Conservation (phyloP, 2,888 invertebrate species). For the Eilema sororculum region DNA sequence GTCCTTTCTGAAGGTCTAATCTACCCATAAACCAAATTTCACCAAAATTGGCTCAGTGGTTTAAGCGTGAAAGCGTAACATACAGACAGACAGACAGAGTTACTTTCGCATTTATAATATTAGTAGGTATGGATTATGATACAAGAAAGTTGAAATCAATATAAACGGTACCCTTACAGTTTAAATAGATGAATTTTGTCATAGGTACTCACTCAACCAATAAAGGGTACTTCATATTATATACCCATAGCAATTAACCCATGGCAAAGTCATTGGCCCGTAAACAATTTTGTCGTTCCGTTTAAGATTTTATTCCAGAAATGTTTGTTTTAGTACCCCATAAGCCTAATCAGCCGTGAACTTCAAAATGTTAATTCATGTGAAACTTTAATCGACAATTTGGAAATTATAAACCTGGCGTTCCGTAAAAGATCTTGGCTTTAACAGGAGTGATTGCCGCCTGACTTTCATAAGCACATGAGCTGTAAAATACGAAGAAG, state of each 20-base stretch:
- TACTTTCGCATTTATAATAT: too few species aligned
- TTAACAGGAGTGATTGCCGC: too few species aligned
- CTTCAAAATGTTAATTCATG: conserved; percentile 4
- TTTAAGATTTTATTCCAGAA: background rate
- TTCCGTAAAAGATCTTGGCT: too few species aligned
- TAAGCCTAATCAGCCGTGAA: background rate
- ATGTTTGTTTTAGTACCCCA: background rate
- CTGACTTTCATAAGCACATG: too few species aligned
- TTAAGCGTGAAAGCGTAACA: too few species aligned
- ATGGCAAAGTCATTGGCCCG: background rate
- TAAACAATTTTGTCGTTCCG: background rate
- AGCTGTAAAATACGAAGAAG: too few species aligned
- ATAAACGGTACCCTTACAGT: background rate
- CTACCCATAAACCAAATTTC: too few species aligned
- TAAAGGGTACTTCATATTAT: background rate
- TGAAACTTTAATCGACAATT: background rate
- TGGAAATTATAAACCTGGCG: background rate
- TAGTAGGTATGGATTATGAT: too few species aligned
- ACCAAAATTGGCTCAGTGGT: too few species aligned
- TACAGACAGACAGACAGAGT: too few species aligned
- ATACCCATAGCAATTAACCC: background rate
- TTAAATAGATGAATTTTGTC: background rate
- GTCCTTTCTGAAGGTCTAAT: too few species aligned
- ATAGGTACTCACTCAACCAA: background rate
- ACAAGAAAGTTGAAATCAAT: background rate